A percentile compares a stretch with the other conserved stretches of the same genome.
Conservation (phyloP, 2,888 invertebrate species). For the Enchytraeus crypticus region DNA sequence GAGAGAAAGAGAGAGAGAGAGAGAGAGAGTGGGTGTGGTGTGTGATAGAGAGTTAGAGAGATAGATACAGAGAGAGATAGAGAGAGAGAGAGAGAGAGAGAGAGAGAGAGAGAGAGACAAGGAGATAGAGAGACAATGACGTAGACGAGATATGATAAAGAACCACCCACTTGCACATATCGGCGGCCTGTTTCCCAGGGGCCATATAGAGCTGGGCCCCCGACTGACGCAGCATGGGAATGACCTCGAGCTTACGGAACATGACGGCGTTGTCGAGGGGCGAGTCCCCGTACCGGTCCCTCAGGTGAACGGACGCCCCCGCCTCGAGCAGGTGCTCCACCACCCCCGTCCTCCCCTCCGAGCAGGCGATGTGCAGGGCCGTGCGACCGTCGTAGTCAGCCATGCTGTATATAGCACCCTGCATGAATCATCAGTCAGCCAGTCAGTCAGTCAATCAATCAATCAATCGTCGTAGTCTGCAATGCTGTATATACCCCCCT, state of each 20-base stretch:
- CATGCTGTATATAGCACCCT: constrained; percentile 10
- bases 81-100: too few species aligned
- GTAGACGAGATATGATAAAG: too few species aligned
- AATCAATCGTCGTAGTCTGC: too few species aligned
- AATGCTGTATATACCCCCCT: background rate
- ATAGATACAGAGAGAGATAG: too few species aligned
- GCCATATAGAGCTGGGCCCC: constrained; percentile 61
- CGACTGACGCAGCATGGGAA: constrained; percentile 61
- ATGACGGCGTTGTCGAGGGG: constrained; percentile 60
- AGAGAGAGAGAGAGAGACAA: too few species aligned
- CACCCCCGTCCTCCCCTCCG: constrained; percentile 60
- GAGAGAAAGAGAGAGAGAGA: too few species aligned
- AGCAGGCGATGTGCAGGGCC: constrained; percentile 70
- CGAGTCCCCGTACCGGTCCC: constrained; percentile 54
- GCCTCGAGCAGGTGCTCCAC: constrained; percentile 66
- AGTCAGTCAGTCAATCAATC: background rate
- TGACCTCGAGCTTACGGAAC: constrained; percentile 48
- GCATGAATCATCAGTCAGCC: background rate
- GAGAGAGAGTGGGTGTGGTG: too few species aligned
- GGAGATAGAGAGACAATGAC: too few species aligned
- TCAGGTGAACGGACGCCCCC: constrained; percentile 73
- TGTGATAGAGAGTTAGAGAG: too few species aligned
- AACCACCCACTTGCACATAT: constrained; percentile 57
- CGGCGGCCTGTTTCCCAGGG: constrained; percentile 58
- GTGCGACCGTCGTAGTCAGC: constrained; percentile 66